A percentile compares a stretch with the other conserved stretches of the same genome.
These are phyloP conservation scores for Cotesia congregata DNA, from an alignment of 2,888 invertebrate genomes.

Conservation along the genomic window DNA sequence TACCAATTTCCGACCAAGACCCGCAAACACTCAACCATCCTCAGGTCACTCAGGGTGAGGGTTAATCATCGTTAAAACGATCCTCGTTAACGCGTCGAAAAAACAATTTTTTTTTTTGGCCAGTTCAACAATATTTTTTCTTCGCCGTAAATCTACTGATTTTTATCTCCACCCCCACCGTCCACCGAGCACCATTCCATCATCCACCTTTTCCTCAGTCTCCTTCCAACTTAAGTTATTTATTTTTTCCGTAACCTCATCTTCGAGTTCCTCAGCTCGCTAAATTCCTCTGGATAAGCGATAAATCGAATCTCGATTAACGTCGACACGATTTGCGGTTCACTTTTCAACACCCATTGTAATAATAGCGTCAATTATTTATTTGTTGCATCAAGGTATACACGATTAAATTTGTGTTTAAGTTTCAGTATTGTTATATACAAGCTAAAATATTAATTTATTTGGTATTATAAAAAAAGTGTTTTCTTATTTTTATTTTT, in stretches of 20 bases:
- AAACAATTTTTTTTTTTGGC: conserved; percentile 44
- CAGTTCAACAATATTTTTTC: conserved; percentile 23
- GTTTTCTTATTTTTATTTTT: neutral
- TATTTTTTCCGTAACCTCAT: conserved; percentile 8
- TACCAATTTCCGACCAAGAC: conserved; percentile 63
- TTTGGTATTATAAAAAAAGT: neutral
- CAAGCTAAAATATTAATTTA: neutral
- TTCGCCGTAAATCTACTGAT: conserved; percentile 39
- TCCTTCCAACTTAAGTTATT: neutral
- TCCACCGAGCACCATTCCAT: neutral
- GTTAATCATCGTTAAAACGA: conserved; percentile 69
- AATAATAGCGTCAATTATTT: neutral
- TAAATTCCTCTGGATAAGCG: conserved; percentile 6
- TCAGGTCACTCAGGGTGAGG: conserved; percentile 62
- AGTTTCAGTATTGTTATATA: neutral
- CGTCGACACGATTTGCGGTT: conserved; percentile 24
- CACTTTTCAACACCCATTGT: conserved; percentile 11
- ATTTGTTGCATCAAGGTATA: conserved; percentile 9
- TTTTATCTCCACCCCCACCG: conserved; percentile 14
- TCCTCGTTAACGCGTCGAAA: conserved; percentile 67
- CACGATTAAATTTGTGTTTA: conserved; percentile 13
- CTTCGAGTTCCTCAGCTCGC: neutral
- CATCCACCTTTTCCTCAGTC: neutral
- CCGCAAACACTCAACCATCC: conserved; percentile 61
- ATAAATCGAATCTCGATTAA: conserved; percentile 34